These are phyloP conservation scores for Phyllotreta striolata DNA, from an alignment of 2,888 invertebrate genomes.

Conservation along the genomic window DNA sequence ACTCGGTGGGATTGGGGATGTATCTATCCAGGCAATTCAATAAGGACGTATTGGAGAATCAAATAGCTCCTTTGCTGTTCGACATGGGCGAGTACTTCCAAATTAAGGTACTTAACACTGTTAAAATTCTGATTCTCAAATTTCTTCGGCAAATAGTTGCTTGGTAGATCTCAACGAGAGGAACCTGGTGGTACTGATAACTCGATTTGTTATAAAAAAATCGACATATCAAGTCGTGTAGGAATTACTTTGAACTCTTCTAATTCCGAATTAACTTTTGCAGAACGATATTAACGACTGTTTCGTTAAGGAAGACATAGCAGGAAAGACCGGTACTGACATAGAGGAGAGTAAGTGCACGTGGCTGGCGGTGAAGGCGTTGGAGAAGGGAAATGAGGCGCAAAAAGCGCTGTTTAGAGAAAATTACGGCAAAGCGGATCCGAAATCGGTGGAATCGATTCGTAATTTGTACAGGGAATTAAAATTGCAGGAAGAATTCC, in stretches of 20 bases:
- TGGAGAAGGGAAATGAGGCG: constrained; percentile 75
- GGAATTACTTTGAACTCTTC: too few species aligned
- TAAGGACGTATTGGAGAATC: constrained; percentile 75
- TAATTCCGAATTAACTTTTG: constrained; percentile 39
- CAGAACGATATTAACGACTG: constrained; percentile 89
- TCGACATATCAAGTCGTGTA: too few species aligned
- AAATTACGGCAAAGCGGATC: constrained; percentile 75
- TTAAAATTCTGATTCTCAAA: neutral
- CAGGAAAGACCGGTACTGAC: constrained; percentile 90
- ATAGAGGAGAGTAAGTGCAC: constrained; percentile 95
- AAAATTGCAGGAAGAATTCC: neutral
- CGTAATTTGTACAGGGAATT: constrained; percentile 57
- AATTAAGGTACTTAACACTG: constrained; percentile 61
- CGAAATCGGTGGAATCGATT: constrained; percentile 71
- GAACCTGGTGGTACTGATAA: too few species aligned
- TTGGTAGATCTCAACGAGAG: too few species aligned
- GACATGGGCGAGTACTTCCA: constrained; percentile 96
- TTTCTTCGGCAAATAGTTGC: neutral
- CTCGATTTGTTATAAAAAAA: neutral
- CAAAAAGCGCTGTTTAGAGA: constrained; percentile 77
- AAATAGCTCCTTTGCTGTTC: constrained; percentile 83
- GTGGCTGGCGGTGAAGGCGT: constrained; percentile 89
- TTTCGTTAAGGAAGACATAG: constrained; percentile 83
- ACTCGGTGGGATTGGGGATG: constrained; percentile 89
- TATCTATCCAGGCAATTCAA: constrained; percentile 81